These are phyloP conservation scores for Temnothorax nylanderi DNA, from an alignment of 1,140 invertebrate genomes.

Conservation along the genomic window DNA sequence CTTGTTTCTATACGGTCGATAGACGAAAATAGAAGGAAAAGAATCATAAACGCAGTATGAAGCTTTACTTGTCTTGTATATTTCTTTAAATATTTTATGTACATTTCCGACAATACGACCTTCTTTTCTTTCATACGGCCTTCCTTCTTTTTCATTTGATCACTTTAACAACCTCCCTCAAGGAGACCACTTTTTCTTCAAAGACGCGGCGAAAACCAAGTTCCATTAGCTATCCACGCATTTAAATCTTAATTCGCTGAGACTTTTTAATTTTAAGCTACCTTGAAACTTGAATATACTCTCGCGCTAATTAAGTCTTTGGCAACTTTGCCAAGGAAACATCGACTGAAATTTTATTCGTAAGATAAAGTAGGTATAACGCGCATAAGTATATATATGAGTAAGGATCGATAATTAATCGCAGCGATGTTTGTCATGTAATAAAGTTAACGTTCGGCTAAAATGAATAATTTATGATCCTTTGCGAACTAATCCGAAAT, in stretches of 20 bases:
- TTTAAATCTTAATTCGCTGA: constrained; percentile 24
- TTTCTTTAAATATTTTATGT: not conserved
- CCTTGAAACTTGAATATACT: constrained; percentile 47
- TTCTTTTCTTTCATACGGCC: not conserved
- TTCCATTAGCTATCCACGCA: constrained; percentile 31
- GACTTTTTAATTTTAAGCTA: constrained; percentile 29
- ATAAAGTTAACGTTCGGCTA: not conserved
- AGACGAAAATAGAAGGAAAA: not conserved
- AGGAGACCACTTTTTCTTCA: not conserved
- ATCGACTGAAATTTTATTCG: constrained; percentile 6
- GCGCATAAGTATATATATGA: not conserved
- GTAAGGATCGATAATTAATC: constrained; percentile 26
- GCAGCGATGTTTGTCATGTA: not conserved
- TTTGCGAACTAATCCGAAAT: not conserved
- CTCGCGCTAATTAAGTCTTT: constrained; percentile 27
- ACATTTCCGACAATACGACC: not conserved
- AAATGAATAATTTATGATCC: not conserved
- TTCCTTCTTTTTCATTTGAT: not conserved
- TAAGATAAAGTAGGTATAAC: not conserved
- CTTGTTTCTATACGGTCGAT: not conserved
- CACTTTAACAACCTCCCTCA: not conserved
- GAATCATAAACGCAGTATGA: not conserved
- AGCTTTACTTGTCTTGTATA: not conserved
- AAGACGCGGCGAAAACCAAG: not conserved
- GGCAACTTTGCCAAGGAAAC: not conserved